These are phyloP conservation scores for Chrosomus eos DNA, from an alignment of 2,797 vertebrate genomes.

Conservation along the genomic window DNA sequence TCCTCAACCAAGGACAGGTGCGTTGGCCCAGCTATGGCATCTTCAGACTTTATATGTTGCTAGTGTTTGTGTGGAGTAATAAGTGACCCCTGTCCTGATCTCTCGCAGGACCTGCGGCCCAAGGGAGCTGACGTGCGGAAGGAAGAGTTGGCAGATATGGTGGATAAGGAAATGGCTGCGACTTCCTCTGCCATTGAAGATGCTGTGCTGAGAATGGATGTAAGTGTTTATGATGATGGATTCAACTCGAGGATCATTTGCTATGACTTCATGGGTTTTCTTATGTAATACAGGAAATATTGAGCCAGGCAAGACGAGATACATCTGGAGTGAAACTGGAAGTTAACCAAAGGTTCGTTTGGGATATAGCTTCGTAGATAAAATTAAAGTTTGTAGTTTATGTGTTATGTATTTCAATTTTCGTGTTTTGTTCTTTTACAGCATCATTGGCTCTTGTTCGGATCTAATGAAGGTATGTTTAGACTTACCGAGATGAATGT, in stretches of 20 bases:
- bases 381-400: not conserved
- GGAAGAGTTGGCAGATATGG: conserved; percentile 90
- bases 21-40: conserved; percentile 1
- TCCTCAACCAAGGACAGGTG: conserved; percentile 74
- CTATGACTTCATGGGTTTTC: not conserved
- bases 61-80: not conserved
- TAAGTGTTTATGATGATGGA: conserved; percentile 62
- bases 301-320: conserved; percentile 87
- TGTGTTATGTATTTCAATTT: not conserved
- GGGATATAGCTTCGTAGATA: not conserved
- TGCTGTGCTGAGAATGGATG: conserved; percentile 89
- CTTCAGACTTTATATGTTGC: not conserved
- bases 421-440: conserved; percentile 58
- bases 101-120: conserved; percentile 83
- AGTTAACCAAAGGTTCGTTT: conserved; percentile 91
- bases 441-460: conserved; percentile 95
- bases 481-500: not conserved
- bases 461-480: conserved; percentile 86
- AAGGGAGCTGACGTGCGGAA: conserved; percentile 85
- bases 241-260: not conserved
- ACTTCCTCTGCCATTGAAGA: conserved; percentile 89
- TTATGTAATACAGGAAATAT: conserved; percentile 85
- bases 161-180: conserved; percentile 94
- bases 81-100: not conserved
- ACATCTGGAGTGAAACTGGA: conserved; percentile 90